Base-by-base conservation (phyloP, 2,888 invertebrate genomes). In the Tricholauxania praeusta region DNA sequence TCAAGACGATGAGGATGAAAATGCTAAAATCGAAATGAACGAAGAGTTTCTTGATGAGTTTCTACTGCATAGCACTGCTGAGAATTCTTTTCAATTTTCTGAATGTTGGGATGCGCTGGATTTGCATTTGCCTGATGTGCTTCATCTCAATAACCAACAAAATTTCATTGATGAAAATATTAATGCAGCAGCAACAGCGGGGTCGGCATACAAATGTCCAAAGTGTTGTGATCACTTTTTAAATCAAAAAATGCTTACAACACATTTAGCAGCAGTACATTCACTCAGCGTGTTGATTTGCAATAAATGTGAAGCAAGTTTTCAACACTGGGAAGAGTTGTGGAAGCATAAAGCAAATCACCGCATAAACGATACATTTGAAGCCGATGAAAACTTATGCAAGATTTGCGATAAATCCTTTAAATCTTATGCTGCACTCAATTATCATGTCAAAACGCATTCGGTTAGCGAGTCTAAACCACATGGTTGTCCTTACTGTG, bases 21-120 rank as follows among this genome's bases (percentile, higher is more conserved):
- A 79, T 32, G 75, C 76, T 51, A 78, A 80, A 65, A 75, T 78
- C 12, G 78, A 79, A 66, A 82, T 81, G 81, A 78, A 79, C 55
- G 81, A 80, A 70, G 82, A 82, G 53, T 82, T 82, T 66, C 72
- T 82, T 8, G 82, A 82, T 67, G 80, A 81, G 59, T 78, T 80
- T 72, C 73, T 81, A 19, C 51, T 81, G 12, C 77, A 77, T 57
- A 77, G 78, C 67, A 75, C 78, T 3, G 77, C 79, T 65, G 79
- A 80, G 39, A 79, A 80, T 59, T 79, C 79, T 6, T 80, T 81
- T 75, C 76, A 80, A 64, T 80, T 82, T 69, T 79, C 79, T 1
- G 81, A 81, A 72, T 79, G 78, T 53, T 82, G 80, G 80, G 81
- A 80, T 69, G 78, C 79, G 12, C 68, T 81, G 3, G 80, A 80